Evolutionary conservation across 2,113 vertebrate species (phyloP), one percentile per base, ranked within the genome.

Genomic region (Bostrychus sinensis): DNA sequence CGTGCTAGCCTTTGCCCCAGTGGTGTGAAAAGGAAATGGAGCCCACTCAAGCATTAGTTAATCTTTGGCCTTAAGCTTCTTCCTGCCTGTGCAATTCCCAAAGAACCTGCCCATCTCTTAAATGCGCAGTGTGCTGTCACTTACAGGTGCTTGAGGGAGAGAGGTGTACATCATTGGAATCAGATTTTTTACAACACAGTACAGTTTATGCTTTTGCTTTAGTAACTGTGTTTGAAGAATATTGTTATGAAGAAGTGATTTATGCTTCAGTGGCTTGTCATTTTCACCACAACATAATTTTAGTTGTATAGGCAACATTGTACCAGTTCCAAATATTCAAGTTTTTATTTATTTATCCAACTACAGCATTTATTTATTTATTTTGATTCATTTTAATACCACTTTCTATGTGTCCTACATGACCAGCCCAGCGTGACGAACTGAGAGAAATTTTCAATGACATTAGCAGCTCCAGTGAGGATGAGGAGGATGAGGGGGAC

Each of bases 391-490:
- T 74, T 61, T 23, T 68, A 37, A 67, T 32, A 12, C 25, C 36
- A 30, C 36, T 64, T 22, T 53, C 37, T 1, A 3, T 61, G 23
- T 39, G 23, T 63, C 77, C 60, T 8, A 28, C 51, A 23, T 63
- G 66, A 4, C 4, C 83, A 93, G 91, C 82, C 37, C 95, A 92
- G 62, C 91, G 83, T 0, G 93, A 94, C 10, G 94, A 94, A 23
- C 81, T 96, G 67, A 90, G 89, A 34, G 92, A 96, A 85, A 93
- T 94, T 81, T 93, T 93, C 83, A 94, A 92, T 37, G 94, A 96
- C 84, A 95, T 96, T 80, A 96, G 94, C 84, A 96, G 92, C 90
- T 94, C 91, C 82, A 94, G 90, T 0, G 96, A 98, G 71, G 97
- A 98, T 9, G 93, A 94, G 73, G 96, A 99, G 50, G 96, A 94